Evolutionary conservation across 2,797 vertebrate species (phyloP).

Genomic region (Setipinna tenuifilis): DNA sequence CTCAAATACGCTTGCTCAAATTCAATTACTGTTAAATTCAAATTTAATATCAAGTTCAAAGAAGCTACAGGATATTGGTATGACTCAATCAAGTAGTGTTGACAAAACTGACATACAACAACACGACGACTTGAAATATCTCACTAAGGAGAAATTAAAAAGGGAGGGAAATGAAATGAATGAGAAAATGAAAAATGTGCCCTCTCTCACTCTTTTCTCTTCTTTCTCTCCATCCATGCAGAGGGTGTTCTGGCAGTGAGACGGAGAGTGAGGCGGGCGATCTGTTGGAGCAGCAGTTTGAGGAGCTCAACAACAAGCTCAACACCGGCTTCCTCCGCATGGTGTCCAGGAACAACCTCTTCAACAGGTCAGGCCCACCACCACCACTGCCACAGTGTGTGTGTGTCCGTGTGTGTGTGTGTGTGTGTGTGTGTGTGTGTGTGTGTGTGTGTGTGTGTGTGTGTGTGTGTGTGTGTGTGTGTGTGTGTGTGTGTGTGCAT

Average conservation of each 20-base stretch:
- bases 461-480: too few species aligned
- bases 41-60: too few species aligned
- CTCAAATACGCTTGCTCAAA: neutral
- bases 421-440: too few species aligned
- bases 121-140: too few species aligned
- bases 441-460: too few species aligned
- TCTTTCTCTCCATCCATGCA: constrained; percentile 46
- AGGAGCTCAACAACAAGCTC: constrained; percentile 78
- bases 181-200: neutral
- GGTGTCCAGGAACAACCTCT: constrained; percentile 79
- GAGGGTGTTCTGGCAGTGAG: constrained; percentile 79
- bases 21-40: neutral
- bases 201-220: neutral
- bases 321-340: constrained; percentile 81
- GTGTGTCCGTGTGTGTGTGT: too few species aligned
- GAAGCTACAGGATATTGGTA: too few species aligned
- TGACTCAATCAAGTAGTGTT: too few species aligned
- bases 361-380: constrained; percentile 73
- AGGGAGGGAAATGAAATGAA: too few species aligned
- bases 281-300: constrained; percentile 79
- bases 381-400: neutral
- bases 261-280: constrained; percentile 82
- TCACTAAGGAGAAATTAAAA: too few species aligned
- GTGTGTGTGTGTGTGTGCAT: constrained; percentile 22
- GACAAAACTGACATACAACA: too few species aligned